Evolutionary conservation across 1,140 invertebrate genomes (phyloP).

Genomic region (Apis cerana): DNA sequence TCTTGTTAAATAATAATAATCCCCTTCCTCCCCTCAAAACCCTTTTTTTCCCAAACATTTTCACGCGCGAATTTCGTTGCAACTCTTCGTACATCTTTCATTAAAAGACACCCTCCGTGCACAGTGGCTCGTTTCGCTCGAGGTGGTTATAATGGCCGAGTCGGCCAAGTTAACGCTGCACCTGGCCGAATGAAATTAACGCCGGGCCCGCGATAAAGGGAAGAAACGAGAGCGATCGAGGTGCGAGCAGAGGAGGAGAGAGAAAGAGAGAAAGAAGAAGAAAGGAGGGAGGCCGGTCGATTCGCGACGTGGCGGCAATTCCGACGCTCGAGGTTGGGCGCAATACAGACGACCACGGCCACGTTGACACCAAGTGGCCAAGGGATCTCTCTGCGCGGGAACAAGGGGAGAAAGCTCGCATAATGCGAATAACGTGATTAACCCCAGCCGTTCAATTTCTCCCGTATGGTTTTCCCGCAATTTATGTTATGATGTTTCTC

Average conservation of each 20-base stretch:
- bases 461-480: not conserved
- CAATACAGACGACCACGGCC: slow-evolving; percentile 55
- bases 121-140: slow-evolving; percentile 29
- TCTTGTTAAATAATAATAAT: no score
- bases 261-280: not conserved
- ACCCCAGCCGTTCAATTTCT: slow-evolving; percentile 33
- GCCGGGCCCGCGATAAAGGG: slow-evolving; percentile 46
- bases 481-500: no score
- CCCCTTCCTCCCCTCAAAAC: no score
- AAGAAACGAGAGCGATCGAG: slow-evolving; percentile 42
- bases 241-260: not conserved
- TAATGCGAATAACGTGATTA: slow-evolving; percentile 67
- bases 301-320: slow-evolving; percentile 42
- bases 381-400: slow-evolving; percentile 45
- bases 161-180: slow-evolving; percentile 56
- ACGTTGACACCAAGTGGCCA: slow-evolving; percentile 56
- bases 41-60: no score
- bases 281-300: slow-evolving; percentile 49
- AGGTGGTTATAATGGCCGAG: not conserved
- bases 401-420: slow-evolving; percentile 59
- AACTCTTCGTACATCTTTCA: no score
- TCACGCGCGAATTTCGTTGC: not conserved
- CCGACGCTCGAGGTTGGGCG: slow-evolving; percentile 43
- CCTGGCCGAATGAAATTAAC: slow-evolving; percentile 68
- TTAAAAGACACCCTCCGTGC: not conserved